Percentiles rank a stretch among this genome's conserved stretches.
Evolutionary conservation across 2,797 vertebrate genomes (phyloP).

Genomic region (Falco novaeseelandiae): DNA sequence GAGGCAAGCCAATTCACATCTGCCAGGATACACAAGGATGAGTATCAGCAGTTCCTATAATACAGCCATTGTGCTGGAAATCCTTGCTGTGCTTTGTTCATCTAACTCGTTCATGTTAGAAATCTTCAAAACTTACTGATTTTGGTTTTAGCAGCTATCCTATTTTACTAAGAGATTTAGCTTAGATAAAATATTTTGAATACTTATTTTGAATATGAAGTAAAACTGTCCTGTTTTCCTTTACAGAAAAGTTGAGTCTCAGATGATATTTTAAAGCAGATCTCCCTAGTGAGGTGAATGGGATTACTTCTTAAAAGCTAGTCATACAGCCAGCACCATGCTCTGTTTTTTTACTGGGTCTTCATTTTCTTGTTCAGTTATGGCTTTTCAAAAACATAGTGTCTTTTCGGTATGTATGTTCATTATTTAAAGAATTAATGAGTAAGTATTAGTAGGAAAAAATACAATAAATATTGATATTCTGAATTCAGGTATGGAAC

Average conservation of each 20-base stretch:
- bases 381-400: background rate
- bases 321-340: background rate
- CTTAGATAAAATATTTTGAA: constrained; percentile 40
- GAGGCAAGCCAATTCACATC: background rate
- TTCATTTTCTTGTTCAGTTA: background rate
- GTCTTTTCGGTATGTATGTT: background rate
- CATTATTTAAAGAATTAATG: background rate
- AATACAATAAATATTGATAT: background rate
- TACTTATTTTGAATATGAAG: constrained; percentile 5
- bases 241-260: background rate
- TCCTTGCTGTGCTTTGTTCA: background rate
- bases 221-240: constrained; percentile 31
- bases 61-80: background rate
- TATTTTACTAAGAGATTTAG: background rate
- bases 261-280: background rate
- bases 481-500: background rate
- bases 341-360: background rate
- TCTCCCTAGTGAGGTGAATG: background rate
- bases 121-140: background rate
- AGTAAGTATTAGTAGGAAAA: background rate
- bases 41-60: background rate
- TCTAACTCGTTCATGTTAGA: background rate
- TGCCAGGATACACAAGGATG: background rate
- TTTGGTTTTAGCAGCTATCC: background rate
- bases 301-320: background rate